Evolutionary conservation across 2,113 vertebrate species (phyloP), one percentile per base, ranked within the genome.

Genomic region (Lonchura striata): DNA sequence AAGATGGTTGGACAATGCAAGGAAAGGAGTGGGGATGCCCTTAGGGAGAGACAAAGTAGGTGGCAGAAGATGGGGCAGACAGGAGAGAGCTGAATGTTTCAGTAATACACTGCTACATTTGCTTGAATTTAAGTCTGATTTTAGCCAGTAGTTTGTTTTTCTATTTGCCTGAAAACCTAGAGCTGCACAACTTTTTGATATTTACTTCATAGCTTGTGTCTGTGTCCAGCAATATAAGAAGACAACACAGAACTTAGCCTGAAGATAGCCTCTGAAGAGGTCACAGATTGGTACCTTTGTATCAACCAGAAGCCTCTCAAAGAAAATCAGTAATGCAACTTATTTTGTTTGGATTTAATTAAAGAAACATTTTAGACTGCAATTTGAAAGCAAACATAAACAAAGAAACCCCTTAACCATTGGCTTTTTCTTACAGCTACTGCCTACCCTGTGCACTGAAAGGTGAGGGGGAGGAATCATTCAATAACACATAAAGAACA

Each of bases 261-360:
- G 52, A 93, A 82, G n/a, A 88, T 75, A 56, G 41, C 37, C 56
- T 75, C 88, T 90, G 80, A 93, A 82, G 61, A 76, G 77, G 93
- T 93, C 90, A 86, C 30, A 88, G 68, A 33, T 50, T 78, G 49
- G 37, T 78, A 64, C 9, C 64, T 49, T 84, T 61, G n/a, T 64
- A 88, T 82, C 88, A 53, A 37, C 6, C 25, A 65, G 54, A 71
- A 95, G 21, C 24, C 11, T 79, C 82, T 86, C 70, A 46, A 46
- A 75, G 65, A 49, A 88, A 86, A 94, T 95, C 86, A 88, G 10
- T 68, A 93, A 92, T 82, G 71, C 49, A 84, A 90, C 25, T 78
- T 75, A 49, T 90, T 84, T 93, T 69, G 69, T 86, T 86, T 79
- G 46, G 46, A 95, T 96, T 96, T 95, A 86, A 94, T 90, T 90